Base-by-base conservation (phyloP, 2,888 invertebrate species). In the Thalpophila matura region DNA sequence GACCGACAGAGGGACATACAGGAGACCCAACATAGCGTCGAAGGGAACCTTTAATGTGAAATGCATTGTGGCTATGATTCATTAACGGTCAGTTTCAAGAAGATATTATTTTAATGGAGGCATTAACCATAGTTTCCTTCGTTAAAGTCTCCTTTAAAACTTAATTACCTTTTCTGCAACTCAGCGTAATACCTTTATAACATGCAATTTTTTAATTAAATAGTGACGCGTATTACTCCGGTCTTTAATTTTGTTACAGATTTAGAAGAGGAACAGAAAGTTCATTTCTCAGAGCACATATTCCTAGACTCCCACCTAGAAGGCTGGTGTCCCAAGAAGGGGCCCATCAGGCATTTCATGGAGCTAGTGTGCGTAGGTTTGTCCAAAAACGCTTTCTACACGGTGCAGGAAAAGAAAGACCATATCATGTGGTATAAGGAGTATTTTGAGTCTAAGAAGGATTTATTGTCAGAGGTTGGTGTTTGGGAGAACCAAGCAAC, bases 281-380 rank as follows among this genome's bases (percentile, higher is more conserved):
- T 96, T 0, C 97, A 98, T 77, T 99, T 99, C 89, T 97, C 98
- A 0, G 99, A 99, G 76, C 99, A 99, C 87, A 96, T 99, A 24
- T 99, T 99, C 90, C 93, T 99, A 10, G 99, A 99, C 67, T 95
- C 96, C 14, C 97, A 98, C 86, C 94, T 99, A 14, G 97, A 97
- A 80, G 96, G 96, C 0, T 98, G 98, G 98, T 99, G 99, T 87
- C 99, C 99, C 0, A 95, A 94, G 43, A 96, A 95, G 77, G 99
- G 99, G 0, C 99, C 99, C 0, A 95, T 99, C 73, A 96, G 99
- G 6, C 98, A 99, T 90, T 99, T 99, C 88, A 99, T 99, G 99
- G 99, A 99, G 85, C 95, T 99, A 5, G 99, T 99, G 0, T 97
- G 98, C 78, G 96, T 97, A 0, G 99, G 99, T 4, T 95, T 99